Evolutionary conservation across 2,113 vertebrate species (phyloP).

Genomic region (Bubo scandiacus): DNA sequence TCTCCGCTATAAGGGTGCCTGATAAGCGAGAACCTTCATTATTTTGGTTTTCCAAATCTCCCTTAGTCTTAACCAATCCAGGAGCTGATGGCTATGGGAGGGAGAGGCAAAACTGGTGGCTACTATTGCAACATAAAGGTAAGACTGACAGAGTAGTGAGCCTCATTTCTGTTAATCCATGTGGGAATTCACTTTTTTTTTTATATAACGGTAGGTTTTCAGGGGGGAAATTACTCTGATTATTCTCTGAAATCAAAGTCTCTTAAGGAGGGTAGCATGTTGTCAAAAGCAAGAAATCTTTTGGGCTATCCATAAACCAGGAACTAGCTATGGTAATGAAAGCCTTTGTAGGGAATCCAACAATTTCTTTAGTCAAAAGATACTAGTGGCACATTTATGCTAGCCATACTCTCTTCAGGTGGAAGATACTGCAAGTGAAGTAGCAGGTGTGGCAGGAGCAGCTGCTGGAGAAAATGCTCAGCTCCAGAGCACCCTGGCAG

Average conservation of each 20-base stretch:
- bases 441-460: neutral
- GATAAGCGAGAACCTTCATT: neutral
- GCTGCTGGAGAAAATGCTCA: neutral
- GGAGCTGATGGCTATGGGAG: neutral
- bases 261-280: neutral
- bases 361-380: neutral
- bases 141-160: neutral
- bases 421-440: neutral
- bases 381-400: neutral
- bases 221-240: neutral
- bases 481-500: neutral
- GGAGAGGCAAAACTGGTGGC: neutral
- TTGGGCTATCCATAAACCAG: neutral
- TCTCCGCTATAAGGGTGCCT: neutral
- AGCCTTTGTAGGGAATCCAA: neutral
- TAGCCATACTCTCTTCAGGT: neutral
- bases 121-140: neutral
- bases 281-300: neutral
- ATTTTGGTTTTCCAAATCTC: neutral
- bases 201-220: neutral
- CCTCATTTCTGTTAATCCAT: neutral
- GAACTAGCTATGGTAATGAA: neutral
- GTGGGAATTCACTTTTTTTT: neutral
- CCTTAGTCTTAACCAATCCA: neutral
- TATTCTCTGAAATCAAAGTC: neutral